These are phyloP conservation scores for Leptopterna dolabrata DNA, from an alignment of 2,888 invertebrate species.

Conservation along the genomic window DNA sequence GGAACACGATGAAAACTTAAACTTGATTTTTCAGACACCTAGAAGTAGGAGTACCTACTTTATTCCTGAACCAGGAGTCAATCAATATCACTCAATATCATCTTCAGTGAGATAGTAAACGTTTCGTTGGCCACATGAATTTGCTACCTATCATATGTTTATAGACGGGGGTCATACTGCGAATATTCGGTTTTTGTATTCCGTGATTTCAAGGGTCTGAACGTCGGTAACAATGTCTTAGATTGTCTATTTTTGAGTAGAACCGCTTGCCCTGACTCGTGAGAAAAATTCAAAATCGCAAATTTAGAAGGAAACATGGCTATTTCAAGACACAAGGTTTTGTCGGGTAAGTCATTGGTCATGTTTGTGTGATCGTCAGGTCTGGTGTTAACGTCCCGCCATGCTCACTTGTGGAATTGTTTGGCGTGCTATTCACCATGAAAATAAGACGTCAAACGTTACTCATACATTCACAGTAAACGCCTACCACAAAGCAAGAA, in stretches of 20 bases:
- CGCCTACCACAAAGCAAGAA: no score
- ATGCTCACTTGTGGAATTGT: no score
- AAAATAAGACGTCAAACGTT: no score
- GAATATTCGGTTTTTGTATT: conserved; percentile 25
- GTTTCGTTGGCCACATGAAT: conserved; percentile 6
- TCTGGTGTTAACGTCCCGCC: no score
- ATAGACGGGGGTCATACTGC: not conserved
- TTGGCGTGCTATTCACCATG: no score
- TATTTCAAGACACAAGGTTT: conserved; percentile 44
- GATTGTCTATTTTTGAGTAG: conserved; percentile 34
- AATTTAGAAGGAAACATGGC: conserved; percentile 30
- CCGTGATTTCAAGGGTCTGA: conserved; percentile 37
- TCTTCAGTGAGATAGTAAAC: not conserved
- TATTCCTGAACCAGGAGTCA: not conserved
- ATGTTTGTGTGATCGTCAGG: not conserved
- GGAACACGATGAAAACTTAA: no score
- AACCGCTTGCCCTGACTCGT: conserved; percentile 15
- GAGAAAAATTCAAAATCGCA: conserved; percentile 40
- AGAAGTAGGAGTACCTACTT: not conserved
- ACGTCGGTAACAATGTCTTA: conserved; percentile 29
- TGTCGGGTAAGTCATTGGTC: conserved; percentile 22
- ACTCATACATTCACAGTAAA: no score
- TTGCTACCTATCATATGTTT: conserved; percentile 13
- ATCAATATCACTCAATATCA: not conserved
- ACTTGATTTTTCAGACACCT: no score